These are phyloP conservation scores for Premnoplex brunnescens DNA, from an alignment of 2,797 vertebrate genomes.

Conservation along the genomic window DNA sequence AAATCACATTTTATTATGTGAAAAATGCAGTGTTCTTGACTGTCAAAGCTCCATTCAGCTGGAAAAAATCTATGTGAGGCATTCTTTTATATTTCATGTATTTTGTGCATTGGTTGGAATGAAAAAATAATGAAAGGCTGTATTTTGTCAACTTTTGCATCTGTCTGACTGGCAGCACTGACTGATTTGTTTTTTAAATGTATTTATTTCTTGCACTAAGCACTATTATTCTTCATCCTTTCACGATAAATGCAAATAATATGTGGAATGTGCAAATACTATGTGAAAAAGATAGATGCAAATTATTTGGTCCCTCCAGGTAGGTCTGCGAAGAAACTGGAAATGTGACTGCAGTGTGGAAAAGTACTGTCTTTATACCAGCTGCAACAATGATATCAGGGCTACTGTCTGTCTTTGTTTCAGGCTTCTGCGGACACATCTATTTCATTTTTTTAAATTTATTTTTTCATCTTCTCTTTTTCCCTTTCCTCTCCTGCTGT, in stretches of 20 bases:
- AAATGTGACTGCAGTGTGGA: constrained; percentile 24
- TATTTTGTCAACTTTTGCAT: constrained; percentile 68
- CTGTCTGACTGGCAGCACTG: constrained; percentile 55
- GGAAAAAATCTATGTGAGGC: constrained; percentile 43
- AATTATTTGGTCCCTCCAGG: constrained; percentile 40
- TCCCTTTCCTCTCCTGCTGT: neutral
- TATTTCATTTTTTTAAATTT: neutral
- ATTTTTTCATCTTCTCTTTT: neutral
- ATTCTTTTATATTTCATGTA: constrained; percentile 61
- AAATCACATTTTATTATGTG: constrained; percentile 66
- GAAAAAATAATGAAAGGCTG: constrained; percentile 65
- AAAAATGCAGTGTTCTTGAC: constrained; percentile 49
- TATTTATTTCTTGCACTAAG: constrained; percentile 58
- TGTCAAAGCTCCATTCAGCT: constrained; percentile 59
- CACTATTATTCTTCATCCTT: constrained; percentile 33
- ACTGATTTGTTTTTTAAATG: constrained; percentile 65
- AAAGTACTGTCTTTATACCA: neutral
- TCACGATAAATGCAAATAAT: constrained; percentile 60
- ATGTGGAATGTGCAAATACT: constrained; percentile 40
- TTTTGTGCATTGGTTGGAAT: constrained; percentile 61
- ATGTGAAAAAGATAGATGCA: constrained; percentile 51
- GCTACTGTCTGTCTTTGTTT: neutral
- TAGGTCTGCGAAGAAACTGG: constrained; percentile 32
- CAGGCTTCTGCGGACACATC: neutral
- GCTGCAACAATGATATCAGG: neutral